A percentile compares a stretch with the other conserved stretches of the same genome.
phyloP scores from a whole-genome alignment of 2,888 invertebrate species.

The Darwinula stevensoni region DNA sequence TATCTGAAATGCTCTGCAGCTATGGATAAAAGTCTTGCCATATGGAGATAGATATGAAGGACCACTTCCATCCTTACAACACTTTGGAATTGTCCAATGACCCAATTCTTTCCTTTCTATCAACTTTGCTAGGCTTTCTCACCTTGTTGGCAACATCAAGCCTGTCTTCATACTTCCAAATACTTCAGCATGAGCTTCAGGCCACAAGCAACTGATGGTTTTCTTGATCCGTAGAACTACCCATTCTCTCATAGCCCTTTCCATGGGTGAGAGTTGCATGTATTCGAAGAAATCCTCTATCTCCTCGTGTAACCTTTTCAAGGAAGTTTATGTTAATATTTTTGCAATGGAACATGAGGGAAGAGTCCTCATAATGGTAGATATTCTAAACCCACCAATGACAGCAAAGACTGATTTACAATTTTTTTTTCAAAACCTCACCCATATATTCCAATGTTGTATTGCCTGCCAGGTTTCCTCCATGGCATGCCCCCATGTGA shows the following conservation, averaged over 20 bases:
- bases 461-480: slow-evolving; percentile 1
- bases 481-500: slow-evolving; percentile 4
- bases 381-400: not conserved
- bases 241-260: too few species aligned
- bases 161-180: slow-evolving; percentile 95
- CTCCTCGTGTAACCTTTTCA: slow-evolving; percentile 43
- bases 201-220: slow-evolving; percentile 67
- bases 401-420: not conserved
- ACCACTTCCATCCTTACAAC: not conserved
- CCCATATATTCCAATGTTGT: slow-evolving; percentile 3
- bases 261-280: slow-evolving; percentile 69
- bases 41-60: not conserved
- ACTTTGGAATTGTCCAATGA: too few species aligned
- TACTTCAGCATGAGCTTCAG: slow-evolving; percentile 68
- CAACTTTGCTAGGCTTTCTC: slow-evolving; percentile 11
- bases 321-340: slow-evolving; percentile 5
- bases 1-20: too few species aligned
- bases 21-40: too few species aligned
- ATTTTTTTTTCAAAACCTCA: not conserved
- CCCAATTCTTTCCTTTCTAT: too few species aligned
- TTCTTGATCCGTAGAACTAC: slow-evolving; percentile 66
- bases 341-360: slow-evolving; percentile 11
- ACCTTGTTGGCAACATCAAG: slow-evolving; percentile 86
- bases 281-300: slow-evolving; percentile 86
- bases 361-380: not conserved